Percentiles rank a stretch among this genome's conserved stretches.
Conservation (phyloP, 2,113 vertebrate species). For the Elephas maximus region DNA sequence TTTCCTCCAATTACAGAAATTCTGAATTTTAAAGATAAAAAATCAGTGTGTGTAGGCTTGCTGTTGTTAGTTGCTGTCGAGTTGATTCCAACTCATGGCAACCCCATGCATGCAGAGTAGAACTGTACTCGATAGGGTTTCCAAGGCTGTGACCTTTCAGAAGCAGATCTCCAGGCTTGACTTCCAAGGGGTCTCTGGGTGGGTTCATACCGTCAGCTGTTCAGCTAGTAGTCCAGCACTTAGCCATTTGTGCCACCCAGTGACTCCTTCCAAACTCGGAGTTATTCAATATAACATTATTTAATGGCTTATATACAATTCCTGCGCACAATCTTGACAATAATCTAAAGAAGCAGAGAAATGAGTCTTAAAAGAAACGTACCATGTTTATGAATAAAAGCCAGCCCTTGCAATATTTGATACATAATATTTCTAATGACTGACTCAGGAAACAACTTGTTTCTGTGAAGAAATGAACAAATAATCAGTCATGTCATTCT, state of each 20-base stretch:
- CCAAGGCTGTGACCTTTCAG: not conserved
- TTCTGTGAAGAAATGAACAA: conserved; percentile 92
- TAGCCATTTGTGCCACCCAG: not conserved
- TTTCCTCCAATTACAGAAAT: not conserved
- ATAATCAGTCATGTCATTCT: conserved; percentile 78
- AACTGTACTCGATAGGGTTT: not conserved
- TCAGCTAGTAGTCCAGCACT: not conserved
- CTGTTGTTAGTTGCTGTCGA: not conserved
- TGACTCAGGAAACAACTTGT: conserved; percentile 98
- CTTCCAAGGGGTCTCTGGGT: not conserved
- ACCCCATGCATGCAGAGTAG: not conserved
- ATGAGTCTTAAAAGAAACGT: conserved; percentile 86
- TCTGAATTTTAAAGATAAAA: conserved; percentile 43
- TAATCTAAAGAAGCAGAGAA: not conserved
- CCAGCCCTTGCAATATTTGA: conserved; percentile 98
- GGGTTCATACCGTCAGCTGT: not conserved
- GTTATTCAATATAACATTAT: not conserved
- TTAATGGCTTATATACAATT: conserved; percentile 10
- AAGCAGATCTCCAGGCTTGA: not conserved
- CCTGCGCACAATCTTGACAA: not conserved
- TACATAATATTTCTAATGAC: conserved; percentile 99
- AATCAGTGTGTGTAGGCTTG: not conserved
- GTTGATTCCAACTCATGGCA: not conserved
- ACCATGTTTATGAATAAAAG: conserved; percentile 99
- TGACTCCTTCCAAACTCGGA: not conserved